Base-by-base conservation (phyloP, 2,888 invertebrate genomes). In the Drosophila yooni region DNA sequence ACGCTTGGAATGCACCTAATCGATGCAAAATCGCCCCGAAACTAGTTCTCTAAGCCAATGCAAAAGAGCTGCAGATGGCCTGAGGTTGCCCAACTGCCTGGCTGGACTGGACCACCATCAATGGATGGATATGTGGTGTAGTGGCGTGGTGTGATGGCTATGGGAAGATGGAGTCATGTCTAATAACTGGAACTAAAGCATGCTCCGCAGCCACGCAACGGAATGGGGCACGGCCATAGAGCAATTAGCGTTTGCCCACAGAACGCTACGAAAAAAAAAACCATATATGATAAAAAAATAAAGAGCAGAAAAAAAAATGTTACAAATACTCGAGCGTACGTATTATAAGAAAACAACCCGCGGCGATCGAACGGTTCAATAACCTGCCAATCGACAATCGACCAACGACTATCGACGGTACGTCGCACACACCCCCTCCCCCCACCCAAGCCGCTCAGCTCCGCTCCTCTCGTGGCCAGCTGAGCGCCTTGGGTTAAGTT, bases 121-220 rank as follows among this genome's bases (percentile, higher is more conserved):
- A 72, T 82, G 82, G 77, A 63, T 48, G 50, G 36, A 38, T 36
- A 38, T 36, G 36, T 38, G 52, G 52, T 21, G 21, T 53, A 21
- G 31, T 33, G 52, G n/a, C n/a, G 11, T 27, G 54, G 54, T 5
- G 13, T 43, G 51, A 29, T 56, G 50, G 50, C 63, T 50, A 36
- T 65, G 58, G 68, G 61, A 52, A 67, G 74, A 58, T 65, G 71
- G 54, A 75, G 68, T 76, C 79, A 76, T 72, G 81, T 89, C 90
- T 89, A 88, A 89, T 89, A 86, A 86, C 85, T 86, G 85, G 81
- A 85, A 85, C 89, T 84, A 89, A 85, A 85, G 89, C 88, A 80
- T 88, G 88, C 72, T 54, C 61, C 66, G 50, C 57, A 57, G 27
- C 40, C 38, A 21, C 29, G 40, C 71, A 68, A 68, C 67, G 48